phyloP scores from a whole-genome alignment of 2,888 invertebrate species.

The Rapana venosa region DNA sequence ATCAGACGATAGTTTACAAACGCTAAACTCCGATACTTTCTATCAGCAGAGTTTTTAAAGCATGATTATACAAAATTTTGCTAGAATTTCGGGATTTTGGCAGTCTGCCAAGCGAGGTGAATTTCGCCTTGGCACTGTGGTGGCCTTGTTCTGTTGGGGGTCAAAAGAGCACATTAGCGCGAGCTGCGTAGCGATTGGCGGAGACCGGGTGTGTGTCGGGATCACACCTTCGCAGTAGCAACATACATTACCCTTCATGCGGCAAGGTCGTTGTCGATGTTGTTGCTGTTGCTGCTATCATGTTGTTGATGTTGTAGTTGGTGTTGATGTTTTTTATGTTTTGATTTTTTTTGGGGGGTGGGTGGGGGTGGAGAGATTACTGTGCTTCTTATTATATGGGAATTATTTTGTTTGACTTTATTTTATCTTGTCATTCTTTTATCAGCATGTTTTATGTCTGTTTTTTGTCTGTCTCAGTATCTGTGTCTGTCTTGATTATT shows the following conservation, averaged over 20 bases:
- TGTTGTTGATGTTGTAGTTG: neutral
- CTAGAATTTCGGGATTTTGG: neutral
- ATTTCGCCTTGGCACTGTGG: neutral
- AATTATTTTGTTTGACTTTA: no score
- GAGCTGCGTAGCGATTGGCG: constrained; percentile 54
- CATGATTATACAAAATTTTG: neutral
- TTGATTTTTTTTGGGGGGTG: neutral
- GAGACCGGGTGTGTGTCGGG: constrained; percentile 57
- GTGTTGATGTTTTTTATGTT: neutral
- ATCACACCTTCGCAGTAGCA: constrained; percentile 55
- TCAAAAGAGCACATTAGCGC: neutral
- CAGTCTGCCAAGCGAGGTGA: constrained; percentile 1
- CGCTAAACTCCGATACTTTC: no score
- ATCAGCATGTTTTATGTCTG: no score
- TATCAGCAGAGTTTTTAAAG: neutral
- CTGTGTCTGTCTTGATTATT: no score
- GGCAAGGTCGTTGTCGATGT: neutral
- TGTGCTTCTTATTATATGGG: no score
- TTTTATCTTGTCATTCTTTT: no score
- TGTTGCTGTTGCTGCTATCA: neutral
- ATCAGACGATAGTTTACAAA: no score
- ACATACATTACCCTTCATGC: constrained; percentile 34
- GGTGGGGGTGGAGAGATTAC: no score
- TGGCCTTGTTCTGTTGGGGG: constrained; percentile 22
- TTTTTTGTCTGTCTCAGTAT: no score